These are phyloP conservation scores for Apodemia hepburni DNA, from an alignment of 2,888 invertebrate genomes.

Conservation along the genomic window DNA sequence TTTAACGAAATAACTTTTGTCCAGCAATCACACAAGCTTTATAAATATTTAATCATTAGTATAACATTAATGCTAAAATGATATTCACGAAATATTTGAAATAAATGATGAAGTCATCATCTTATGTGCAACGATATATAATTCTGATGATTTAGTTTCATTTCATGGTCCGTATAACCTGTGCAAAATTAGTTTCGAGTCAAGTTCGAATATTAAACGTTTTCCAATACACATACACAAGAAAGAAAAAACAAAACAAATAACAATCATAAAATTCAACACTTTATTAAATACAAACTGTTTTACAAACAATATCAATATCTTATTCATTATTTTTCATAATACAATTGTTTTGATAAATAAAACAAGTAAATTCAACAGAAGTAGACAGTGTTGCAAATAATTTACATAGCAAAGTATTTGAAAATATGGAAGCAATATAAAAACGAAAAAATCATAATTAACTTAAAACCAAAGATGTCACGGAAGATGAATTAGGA, in stretches of 20 bases:
- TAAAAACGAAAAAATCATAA: neutral
- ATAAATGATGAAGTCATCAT: no score
- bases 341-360: neutral
- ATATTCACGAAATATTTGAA: no score
- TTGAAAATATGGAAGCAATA: neutral
- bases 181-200: no score
- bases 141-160: no score
- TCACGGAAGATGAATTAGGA: neutral
- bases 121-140: no score
- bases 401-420: neutral
- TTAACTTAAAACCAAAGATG: neutral
- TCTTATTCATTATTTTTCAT: slow-evolving; percentile 32
- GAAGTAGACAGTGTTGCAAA: neutral
- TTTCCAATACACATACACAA: slow-evolving; percentile 7
- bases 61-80: no score
- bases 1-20: no score
- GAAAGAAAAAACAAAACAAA: slow-evolving; percentile 24
- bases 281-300: slow-evolving; percentile 45
- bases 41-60: no score
- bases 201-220: neutral
- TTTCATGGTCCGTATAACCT: no score
- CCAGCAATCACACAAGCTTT: no score
- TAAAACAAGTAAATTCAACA: neutral
- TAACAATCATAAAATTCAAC: slow-evolving; percentile 40
- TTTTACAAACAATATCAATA: slow-evolving; percentile 43